phyloP scores from a whole-genome alignment of 2,113 vertebrate genomes.

The Pseudonaja textilis region DNA sequence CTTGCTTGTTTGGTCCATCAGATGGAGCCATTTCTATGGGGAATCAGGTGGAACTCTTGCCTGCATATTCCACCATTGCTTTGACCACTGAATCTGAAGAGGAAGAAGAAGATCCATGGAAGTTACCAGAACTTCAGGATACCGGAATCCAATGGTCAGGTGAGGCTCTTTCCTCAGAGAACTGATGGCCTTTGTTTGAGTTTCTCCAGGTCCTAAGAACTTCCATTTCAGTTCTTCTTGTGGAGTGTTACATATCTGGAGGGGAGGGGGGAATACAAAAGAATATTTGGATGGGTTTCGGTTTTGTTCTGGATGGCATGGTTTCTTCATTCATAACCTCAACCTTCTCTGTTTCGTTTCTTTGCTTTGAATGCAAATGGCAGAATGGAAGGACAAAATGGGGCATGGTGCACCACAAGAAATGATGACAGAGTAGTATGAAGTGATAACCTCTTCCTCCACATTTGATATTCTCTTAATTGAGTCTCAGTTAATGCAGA shows the following conservation, averaged over 20 bases:
- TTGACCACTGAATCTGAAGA: constrained; percentile 69
- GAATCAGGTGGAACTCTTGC: constrained; percentile 69
- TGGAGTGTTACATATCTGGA: not conserved
- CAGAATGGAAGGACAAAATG: not conserved
- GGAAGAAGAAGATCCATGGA: constrained; percentile 79
- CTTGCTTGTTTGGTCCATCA: constrained; percentile 39
- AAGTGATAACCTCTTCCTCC: not conserved
- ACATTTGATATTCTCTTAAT: not conserved
- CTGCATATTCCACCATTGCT: constrained; percentile 76
- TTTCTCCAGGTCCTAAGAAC: not conserved
- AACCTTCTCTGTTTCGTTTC: not conserved
- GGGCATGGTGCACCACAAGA: not conserved
- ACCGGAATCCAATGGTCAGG: constrained; percentile 91
- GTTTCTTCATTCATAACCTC: not conserved
- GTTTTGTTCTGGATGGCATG: not conserved
- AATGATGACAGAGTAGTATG: not conserved
- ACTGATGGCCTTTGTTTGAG: not conserved
- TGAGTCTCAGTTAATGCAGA: not conserved
- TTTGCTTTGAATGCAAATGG: not conserved
- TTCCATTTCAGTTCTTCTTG: not conserved
- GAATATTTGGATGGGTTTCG: not conserved
- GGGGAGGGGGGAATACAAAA: accelerated
- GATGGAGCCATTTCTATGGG: constrained; percentile 25
- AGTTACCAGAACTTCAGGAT: constrained; percentile 79
- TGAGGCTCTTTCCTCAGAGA: constrained; percentile 56